These are phyloP conservation scores for Malurus cyaneus DNA, from an alignment of 2,113 vertebrate genomes.

Conservation along the genomic window DNA sequence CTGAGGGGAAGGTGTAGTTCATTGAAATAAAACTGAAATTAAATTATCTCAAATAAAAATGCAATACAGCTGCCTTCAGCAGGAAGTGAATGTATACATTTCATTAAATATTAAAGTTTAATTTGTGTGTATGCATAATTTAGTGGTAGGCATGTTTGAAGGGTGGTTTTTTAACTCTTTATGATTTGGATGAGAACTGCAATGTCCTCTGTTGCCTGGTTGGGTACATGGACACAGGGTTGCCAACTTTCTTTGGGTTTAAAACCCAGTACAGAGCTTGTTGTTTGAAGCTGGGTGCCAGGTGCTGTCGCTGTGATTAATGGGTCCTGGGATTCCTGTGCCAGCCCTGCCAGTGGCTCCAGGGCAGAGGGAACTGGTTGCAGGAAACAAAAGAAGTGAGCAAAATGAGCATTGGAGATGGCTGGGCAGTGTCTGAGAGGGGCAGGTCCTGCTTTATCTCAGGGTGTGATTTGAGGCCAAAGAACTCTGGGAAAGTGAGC, in stretches of 20 bases:
- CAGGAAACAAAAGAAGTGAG: background rate
- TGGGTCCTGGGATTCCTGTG: background rate
- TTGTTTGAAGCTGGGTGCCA: background rate
- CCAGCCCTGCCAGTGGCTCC: background rate
- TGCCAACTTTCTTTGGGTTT: background rate
- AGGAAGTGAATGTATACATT: constrained; percentile 79
- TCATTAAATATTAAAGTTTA: constrained; percentile 91
- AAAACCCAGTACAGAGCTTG: background rate
- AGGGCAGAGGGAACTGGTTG: background rate
- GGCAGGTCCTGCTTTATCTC: background rate
- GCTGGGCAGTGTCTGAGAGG: background rate
- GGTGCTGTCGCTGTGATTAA: constrained; percentile 8
- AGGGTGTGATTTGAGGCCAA: background rate
- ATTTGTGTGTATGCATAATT: constrained; percentile 70
- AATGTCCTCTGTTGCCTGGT: background rate
- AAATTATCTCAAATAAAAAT: constrained; percentile 82
- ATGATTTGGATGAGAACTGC: background rate
- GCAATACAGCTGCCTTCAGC: constrained; percentile 82
- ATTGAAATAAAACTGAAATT: constrained; percentile 81
- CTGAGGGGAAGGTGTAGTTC: constrained; percentile 73
- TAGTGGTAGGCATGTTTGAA: constrained; percentile 8
- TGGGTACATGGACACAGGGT: background rate
- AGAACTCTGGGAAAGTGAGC: background rate
- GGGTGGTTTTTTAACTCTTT: background rate
- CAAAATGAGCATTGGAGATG: background rate